These are phyloP conservation scores for Arge pagana DNA, from an alignment of 2,888 invertebrate genomes.

Conservation along the genomic window DNA sequence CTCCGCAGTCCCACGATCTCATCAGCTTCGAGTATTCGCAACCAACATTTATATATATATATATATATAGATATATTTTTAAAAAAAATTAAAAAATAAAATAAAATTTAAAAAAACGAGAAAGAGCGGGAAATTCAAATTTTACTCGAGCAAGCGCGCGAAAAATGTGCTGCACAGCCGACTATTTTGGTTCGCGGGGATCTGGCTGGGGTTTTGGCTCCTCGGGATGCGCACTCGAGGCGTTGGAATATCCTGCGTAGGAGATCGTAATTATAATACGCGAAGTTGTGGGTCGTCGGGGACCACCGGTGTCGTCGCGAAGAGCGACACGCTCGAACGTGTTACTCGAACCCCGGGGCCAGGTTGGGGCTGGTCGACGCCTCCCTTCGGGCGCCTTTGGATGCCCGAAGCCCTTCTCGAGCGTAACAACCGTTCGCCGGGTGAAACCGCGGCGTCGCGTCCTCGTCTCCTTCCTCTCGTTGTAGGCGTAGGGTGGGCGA, in stretches of 20 bases:
- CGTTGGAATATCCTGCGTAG: too few species aligned
- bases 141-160: too few species aligned
- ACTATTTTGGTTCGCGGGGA: too few species aligned
- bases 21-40: too few species aligned
- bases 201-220: too few species aligned
- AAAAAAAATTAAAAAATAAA: background rate
- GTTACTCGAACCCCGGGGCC: slow-evolving; percentile 12
- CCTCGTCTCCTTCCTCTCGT: slow-evolving; percentile 9
- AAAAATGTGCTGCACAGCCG: too few species aligned
- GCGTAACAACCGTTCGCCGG: slow-evolving; percentile 16
- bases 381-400: slow-evolving; percentile 18
- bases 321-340: slow-evolving; percentile 3
- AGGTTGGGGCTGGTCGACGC: slow-evolving; percentile 15
- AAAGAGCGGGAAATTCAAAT: background rate
- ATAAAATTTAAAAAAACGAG: background rate
- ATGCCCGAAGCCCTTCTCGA: slow-evolving; percentile 15
- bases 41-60: too few species aligned
- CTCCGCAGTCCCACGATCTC: slow-evolving; percentile 28
- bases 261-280: too few species aligned
- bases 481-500: slow-evolving; percentile 8
- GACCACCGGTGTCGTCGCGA: slow-evolving; percentile 10
- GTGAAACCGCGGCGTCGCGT: slow-evolving; percentile 15
- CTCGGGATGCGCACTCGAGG: too few species aligned
- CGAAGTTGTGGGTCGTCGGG: too few species aligned
- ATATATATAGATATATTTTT: background rate